These are phyloP conservation scores for Drosophila subpulchrella DNA, from an alignment of 1,140 invertebrate genomes.

Conservation along the genomic window DNA sequence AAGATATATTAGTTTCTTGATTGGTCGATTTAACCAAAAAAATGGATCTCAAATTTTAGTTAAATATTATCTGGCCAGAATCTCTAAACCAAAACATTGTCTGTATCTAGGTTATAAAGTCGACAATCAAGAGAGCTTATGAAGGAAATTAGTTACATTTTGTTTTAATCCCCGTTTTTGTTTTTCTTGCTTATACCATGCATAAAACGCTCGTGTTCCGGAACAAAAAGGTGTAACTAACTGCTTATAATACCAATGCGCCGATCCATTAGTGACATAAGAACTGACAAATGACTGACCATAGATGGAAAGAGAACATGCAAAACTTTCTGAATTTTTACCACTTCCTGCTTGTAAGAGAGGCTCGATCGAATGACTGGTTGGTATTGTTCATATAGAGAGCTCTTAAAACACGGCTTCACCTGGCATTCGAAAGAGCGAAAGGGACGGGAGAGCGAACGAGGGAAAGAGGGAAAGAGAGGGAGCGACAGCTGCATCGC, in stretches of 20 bases:
- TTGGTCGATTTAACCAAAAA: too few relatives aligned
- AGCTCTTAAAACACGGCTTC: constrained; percentile 8
- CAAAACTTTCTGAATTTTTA: constrained; percentile 2
- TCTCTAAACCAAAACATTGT: too few relatives aligned
- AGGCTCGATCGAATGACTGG: constrained; percentile 1
- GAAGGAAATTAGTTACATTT: background rate
- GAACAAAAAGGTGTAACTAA: constrained; percentile 53
- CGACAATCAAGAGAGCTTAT: background rate
- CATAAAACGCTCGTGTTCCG: constrained; percentile 26
- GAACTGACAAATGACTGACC: constrained; percentile 26
- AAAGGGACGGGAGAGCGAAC: background rate
- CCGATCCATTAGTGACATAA: constrained; percentile 21
- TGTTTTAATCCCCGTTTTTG: background rate
- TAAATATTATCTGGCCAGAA: too few relatives aligned
- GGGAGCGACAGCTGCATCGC: constrained; percentile 64
- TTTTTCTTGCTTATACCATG: constrained; percentile 13
- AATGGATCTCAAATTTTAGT: too few relatives aligned
- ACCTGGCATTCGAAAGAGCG: constrained; percentile 13
- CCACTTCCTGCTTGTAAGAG: constrained; percentile 34
- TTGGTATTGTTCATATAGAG: background rate
- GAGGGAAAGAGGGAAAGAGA: constrained; percentile 28
- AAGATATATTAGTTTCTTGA: too few relatives aligned
- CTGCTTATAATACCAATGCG: constrained; percentile 15
- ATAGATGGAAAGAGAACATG: constrained; percentile 10
- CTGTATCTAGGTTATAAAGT: constrained; percentile 5